Conservation (phyloP, 2,888 invertebrate genomes). For the Eledona agricola region DNA sequence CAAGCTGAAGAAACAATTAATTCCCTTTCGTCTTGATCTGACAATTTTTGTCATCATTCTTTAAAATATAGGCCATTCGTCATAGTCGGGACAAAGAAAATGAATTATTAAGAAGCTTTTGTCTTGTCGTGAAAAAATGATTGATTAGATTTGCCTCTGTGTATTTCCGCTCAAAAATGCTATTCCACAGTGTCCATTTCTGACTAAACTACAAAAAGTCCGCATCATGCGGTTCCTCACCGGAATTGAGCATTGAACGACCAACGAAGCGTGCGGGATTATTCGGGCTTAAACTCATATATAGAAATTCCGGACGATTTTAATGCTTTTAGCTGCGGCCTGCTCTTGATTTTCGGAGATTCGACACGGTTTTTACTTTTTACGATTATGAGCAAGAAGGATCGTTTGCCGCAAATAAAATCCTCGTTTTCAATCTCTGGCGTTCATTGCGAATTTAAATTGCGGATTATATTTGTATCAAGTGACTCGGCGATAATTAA, state of each 20-base stretch:
- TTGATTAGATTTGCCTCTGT: slow-evolving; percentile 17
- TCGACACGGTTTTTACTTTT: slow-evolving; percentile 35
- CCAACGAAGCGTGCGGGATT: slow-evolving; percentile 23
- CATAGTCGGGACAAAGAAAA: slow-evolving; percentile 23
- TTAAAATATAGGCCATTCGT: slow-evolving; percentile 15
- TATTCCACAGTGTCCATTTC: background rate
- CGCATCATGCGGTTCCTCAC: slow-evolving; percentile 14
- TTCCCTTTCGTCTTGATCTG: too few species aligned
- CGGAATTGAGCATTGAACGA: slow-evolving; percentile 23
- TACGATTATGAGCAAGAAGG: too few species aligned
- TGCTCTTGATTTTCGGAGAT: slow-evolving; percentile 29
- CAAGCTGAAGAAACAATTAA: too few species aligned
- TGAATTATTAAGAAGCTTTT: slow-evolving; percentile 29
- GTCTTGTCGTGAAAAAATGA: slow-evolving; percentile 16
- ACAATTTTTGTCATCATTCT: slow-evolving; percentile 13
- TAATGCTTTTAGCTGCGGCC: slow-evolving; percentile 28
- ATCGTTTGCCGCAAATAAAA: too few species aligned
- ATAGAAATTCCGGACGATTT: slow-evolving; percentile 27
- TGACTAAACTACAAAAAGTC: slow-evolving; percentile 3
- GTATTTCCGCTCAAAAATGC: background rate
- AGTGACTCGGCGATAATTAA: slow-evolving; percentile 13
- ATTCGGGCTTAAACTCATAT: slow-evolving; percentile 28
- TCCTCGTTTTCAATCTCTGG: slow-evolving; percentile 11
- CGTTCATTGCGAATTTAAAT: slow-evolving; percentile 10
- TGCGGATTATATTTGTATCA: background rate